A percentile compares a stretch with the other conserved stretches of the same genome.
Conservation (phyloP, 64 coral and sea anemone genomes). For the Platygyra sinensis region DNA sequence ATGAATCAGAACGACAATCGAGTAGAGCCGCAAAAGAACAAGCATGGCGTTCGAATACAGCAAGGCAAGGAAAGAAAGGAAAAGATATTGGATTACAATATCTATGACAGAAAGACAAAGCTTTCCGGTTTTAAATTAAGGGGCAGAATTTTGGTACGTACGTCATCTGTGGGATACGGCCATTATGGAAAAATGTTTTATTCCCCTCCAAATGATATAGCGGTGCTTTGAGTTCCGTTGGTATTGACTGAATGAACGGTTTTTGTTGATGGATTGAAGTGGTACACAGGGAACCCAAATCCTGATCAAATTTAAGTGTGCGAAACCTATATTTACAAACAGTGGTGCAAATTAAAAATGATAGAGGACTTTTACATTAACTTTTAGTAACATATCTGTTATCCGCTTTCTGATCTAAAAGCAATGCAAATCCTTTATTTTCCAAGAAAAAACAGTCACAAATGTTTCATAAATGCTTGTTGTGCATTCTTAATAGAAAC, state of each 20-base stretch:
- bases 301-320: too few species aligned
- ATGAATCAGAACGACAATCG: too few species aligned
- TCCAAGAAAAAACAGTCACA: neutral
- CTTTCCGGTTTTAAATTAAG: neutral
- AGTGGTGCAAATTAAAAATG: too few species aligned
- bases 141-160: neutral
- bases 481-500: neutral
- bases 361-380: too few species aligned
- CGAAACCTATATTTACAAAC: too few species aligned
- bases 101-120: too few species aligned
- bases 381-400: too few species aligned
- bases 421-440: neutral
- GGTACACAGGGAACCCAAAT: too few species aligned
- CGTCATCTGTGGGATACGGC: neutral
- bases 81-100: too few species aligned
- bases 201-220: neutral
- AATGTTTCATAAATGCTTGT: neutral
- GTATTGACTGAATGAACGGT: neutral
- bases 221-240: neutral
- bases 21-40: too few species aligned
- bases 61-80: too few species aligned
- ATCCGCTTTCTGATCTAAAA: neutral
- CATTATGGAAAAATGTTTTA: neutral
- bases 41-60: too few species aligned
- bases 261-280: neutral